A percentile compares a stretch with the other conserved stretches of the same genome.
Conservation (phyloP, 1,140 invertebrate genomes). For the Caenorhabditis brenneri region DNA sequence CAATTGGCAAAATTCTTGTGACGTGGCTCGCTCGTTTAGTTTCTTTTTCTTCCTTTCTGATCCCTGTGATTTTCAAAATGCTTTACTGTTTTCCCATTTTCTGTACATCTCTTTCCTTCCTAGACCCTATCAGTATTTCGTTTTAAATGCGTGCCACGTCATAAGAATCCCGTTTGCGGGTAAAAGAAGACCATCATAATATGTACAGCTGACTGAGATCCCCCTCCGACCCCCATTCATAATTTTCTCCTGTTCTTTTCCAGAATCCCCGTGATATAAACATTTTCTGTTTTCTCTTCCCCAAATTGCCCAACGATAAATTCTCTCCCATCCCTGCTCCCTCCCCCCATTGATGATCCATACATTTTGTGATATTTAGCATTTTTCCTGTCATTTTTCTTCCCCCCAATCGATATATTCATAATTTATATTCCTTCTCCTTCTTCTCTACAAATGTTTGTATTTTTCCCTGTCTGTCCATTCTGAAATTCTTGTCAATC, state of each 20-base stretch:
- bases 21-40: slow-evolving; percentile 1
- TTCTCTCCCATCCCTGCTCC: too few species aligned
- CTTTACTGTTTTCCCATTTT: neutral
- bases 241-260: neutral
- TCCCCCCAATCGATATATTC: neutral
- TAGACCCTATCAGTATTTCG: slow-evolving; percentile 3
- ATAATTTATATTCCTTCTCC: neutral
- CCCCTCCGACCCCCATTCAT: neutral
- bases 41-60: neutral
- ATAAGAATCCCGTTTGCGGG: slow-evolving; percentile 22
- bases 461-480: neutral
- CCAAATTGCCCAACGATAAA: slow-evolving; percentile 20
- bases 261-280: slow-evolving; percentile 25
- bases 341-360: slow-evolving; percentile 33
- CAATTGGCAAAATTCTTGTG: neutral
- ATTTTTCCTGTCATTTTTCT: neutral
- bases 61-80: slow-evolving; percentile 27
- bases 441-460: neutral
- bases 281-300: neutral
- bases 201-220: slow-evolving; percentile 38
- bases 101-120: neutral
- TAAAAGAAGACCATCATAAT: neutral
- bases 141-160: neutral
- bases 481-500: slow-evolving; percentile 24
- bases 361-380: slow-evolving; percentile 36